Percentiles rank a stretch among this genome's conserved stretches.
Evolutionary conservation across 2,797 vertebrate genomes (phyloP).

Genomic region (Gadopsis marmoratus): DNA sequence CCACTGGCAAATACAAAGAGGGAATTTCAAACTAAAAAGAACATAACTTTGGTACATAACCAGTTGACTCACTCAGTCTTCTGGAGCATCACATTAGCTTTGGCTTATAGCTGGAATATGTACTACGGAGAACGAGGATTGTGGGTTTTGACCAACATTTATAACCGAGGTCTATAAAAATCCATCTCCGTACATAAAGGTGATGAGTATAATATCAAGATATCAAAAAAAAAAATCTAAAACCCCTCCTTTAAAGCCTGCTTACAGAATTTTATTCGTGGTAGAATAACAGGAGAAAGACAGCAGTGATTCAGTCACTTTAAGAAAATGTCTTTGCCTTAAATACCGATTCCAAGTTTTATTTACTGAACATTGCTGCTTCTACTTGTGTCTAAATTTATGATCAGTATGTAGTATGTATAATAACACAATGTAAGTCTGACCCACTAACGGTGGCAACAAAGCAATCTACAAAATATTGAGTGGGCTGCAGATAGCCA

Average conservation of each 20-base stretch:
- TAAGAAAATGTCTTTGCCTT: constrained; percentile 1
- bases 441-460: constrained; percentile 27
- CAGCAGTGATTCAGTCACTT: constrained; percentile 7
- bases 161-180: not conserved
- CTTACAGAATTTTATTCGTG: not conserved
- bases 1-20: constrained; percentile 15
- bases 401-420: constrained; percentile 31
- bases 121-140: not conserved
- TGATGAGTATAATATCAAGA: not conserved
- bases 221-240: not conserved
- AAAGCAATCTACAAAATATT: constrained; percentile 34
- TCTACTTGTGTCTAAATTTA: constrained; percentile 5
- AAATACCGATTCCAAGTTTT: not conserved
- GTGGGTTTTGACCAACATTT: constrained; percentile 19
- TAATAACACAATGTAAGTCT: not conserved
- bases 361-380: not conserved
- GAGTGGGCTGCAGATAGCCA: constrained; percentile 42
- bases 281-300: not conserved
- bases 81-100: constrained; percentile 5
- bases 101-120: not conserved
- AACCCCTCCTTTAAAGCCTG: not conserved
- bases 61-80: constrained; percentile 15
- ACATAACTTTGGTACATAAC: constrained; percentile 7
- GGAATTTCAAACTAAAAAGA: constrained; percentile 13
- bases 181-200: not conserved